Evolutionary conservation across 2,113 vertebrate species (phyloP), one percentile per base, ranked within the genome.

Genomic region (Dipodomys merriami): DNA sequence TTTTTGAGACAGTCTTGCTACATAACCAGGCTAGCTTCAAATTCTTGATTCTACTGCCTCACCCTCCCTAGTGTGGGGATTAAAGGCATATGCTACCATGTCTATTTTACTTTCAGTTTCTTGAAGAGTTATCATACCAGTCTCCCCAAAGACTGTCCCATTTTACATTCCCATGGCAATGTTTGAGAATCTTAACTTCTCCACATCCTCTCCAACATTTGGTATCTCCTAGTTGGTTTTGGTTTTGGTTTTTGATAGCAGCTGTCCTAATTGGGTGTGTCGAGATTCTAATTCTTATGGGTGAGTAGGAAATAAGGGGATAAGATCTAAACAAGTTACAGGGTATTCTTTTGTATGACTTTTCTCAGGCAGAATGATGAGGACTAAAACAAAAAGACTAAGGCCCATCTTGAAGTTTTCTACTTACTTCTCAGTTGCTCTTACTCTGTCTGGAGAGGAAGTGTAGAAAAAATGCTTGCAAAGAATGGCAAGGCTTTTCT

Each of bases 261-360:
- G 27, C 23, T 13, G n/a, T 39, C 25, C 11, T 91, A 91, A 82
- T 4, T 27, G 3, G 46, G 23, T n/a, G n/a, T 30, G 13, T 71
- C 60, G 7, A 67, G 83, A 93, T 83, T 79, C 39, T 53, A 35
- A 23, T 90, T 90, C 88, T 49, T 20, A 33, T 86, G 57, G 84
- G 11, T 62, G 4, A 65, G 30, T 76, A 88, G 49, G 46, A 44
- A 46, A 71, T 11, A 6, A 23, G 69, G n/a, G 9, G 5, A 6
- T 64, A 62, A 90, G 11, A 53, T 69, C 33, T 30, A 64, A 86
- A 86, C 44, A 77, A 25, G 5, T 65, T 46, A 15, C 2, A 65
- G 29, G 7, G 18, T 73, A 69, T 44, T 39, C 68, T 80, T 57
- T 33, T 4, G 19, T 33, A 5, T 77, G 53, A 84, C 18, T 79